Conservation (phyloP, 2,113 vertebrate genomes). For the Chloropsis hardwickii region DNA sequence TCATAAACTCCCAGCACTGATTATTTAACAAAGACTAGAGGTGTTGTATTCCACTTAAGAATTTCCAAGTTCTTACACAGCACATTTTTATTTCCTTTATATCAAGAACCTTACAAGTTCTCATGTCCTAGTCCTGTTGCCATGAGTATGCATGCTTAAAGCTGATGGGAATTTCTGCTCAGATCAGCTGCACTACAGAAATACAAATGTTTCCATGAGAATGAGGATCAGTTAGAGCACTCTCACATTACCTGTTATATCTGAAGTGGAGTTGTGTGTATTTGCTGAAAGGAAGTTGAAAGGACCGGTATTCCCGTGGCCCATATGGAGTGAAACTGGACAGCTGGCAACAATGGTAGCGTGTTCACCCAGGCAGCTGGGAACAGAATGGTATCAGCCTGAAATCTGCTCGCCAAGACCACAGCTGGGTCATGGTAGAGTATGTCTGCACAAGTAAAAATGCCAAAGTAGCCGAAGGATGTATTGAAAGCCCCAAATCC, state of each 20-base stretch:
- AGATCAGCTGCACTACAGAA: neutral
- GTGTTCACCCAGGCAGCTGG: conserved; percentile 31
- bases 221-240: neutral
- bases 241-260: conserved; percentile 63
- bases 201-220: neutral
- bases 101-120: neutral
- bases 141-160: neutral
- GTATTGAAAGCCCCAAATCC: conserved; percentile 76
- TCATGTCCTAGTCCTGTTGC: neutral
- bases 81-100: neutral
- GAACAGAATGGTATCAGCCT: conserved; percentile 57
- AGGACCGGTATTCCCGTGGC: conserved; percentile 19
- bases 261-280: conserved; percentile 18
- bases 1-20: neutral
- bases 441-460: conserved; percentile 84
- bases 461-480: conserved; percentile 80
- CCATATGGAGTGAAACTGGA: conserved; percentile 53
- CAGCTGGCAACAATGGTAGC: neutral
- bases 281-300: conserved; percentile 71
- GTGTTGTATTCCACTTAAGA: neutral
- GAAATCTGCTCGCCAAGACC: conserved; percentile 67
- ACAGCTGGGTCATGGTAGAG: conserved; percentile 73
- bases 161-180: neutral
- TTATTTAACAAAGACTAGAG: neutral
- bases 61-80: neutral